Conservation (phyloP, 2,797 vertebrate species). For the Odontamblyopus rebecca region DNA sequence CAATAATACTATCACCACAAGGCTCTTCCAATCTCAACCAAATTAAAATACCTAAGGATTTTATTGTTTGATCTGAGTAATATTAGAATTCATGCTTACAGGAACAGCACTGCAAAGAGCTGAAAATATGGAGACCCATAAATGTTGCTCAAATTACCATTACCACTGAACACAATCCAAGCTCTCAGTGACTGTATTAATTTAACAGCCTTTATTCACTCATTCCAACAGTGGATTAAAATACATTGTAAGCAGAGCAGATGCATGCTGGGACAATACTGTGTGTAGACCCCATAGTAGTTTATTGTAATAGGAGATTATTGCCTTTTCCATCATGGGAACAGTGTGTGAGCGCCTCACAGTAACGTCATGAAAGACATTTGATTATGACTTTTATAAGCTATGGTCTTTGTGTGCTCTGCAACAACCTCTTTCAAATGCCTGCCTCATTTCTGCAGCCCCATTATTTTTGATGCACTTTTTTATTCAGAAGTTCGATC, state of each 20-base stretch:
- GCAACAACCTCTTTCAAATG: background rate
- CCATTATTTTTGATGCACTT: background rate
- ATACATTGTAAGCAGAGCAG: constrained; percentile 19
- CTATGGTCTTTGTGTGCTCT: background rate
- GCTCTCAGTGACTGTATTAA: constrained; percentile 10
- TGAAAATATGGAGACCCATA: constrained; percentile 40
- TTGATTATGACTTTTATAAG: background rate
- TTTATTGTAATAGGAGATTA: no score
- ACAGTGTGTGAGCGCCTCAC: background rate
- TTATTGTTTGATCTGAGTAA: constrained; percentile 28
- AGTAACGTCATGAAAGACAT: background rate
- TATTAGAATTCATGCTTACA: constrained; percentile 27
- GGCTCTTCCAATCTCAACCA: constrained; percentile 24
- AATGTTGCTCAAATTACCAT: constrained; percentile 40
- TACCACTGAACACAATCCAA: constrained; percentile 27
- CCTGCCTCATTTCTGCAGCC: background rate
- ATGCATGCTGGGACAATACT: background rate
- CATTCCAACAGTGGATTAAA: constrained; percentile 21
- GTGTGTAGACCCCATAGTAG: background rate
- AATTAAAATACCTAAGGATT: constrained; percentile 19
- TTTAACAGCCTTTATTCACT: constrained; percentile 21
- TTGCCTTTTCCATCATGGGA: no score
- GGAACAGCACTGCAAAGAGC: constrained; percentile 20
- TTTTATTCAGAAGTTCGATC: no score
- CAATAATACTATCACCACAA: constrained; percentile 11